Conservation (phyloP, 2,797 vertebrate genomes). For the Eospalax fontanierii region DNA sequence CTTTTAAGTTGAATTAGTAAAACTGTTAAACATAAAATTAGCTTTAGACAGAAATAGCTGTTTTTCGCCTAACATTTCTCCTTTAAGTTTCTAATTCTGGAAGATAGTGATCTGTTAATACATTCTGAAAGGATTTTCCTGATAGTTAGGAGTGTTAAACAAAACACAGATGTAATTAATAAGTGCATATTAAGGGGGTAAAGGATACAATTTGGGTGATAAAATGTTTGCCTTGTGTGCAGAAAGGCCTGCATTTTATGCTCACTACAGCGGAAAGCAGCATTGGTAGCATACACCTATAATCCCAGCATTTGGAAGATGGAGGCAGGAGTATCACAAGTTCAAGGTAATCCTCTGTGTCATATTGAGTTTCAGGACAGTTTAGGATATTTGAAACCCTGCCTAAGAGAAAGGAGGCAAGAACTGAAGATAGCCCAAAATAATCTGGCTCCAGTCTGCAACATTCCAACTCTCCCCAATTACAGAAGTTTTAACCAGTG, state of each 20-base stretch:
- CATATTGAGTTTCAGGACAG: neutral
- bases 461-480: neutral
- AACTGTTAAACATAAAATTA: no score
- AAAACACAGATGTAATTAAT: neutral
- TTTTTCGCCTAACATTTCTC: no score
- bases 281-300: neutral
- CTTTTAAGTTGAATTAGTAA: no score
- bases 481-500: neutral
- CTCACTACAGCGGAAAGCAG: neutral
- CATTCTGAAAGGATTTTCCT: no score
- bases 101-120: no score
- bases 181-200: neutral
- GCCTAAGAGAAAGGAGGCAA: no score
- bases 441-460: neutral
- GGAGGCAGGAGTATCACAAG: neutral
- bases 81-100: no score
- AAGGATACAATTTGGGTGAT: neutral
- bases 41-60: no score
- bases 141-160: neutral
- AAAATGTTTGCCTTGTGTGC: neutral
- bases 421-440: neutral
- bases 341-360: neutral
- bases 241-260: neutral
- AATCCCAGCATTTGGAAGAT: neutral
- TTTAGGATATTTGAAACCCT: neutral